Evolutionary conservation across 2,113 vertebrate species (phyloP), one percentile per base, ranked within the genome.

Genomic region (Paraplagusia blochii): DNA sequence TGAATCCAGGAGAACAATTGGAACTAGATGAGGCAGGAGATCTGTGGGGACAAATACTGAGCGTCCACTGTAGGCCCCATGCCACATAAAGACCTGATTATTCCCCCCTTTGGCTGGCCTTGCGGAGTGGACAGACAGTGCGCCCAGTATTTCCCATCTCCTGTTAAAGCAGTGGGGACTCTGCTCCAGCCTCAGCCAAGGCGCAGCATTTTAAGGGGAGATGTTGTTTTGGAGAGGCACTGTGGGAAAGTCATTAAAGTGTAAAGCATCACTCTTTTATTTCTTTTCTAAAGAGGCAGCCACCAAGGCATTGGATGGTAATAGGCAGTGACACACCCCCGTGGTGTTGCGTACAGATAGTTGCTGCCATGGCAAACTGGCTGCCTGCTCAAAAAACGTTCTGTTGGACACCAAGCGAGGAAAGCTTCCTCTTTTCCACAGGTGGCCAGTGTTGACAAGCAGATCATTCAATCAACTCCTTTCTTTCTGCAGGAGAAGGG

Each of bases 241-340:
- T 91, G 89, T 91, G 90, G 90, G 90, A 91, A 91, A 89, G 88
- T 87, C 85, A 90, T 90, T 90, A 85, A 91, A 88, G 87, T 90
- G 87, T 80, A 87, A 87, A 88, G 83, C 77, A 81, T 85, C 81
- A 51, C 83, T 55, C 81, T 76, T 87, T 88, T 84, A 65, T 81
- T 76, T 83, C 7, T 58, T 73, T n/a, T 80, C 66, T 73, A 74
- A 74, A 67, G 74, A 81, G 85, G 64, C 69, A 63, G 76, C 77
- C 69, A 63, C 61, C 29, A 63, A 74, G 77, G 66, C 55, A 8
- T 53, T 49, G 67, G 76, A 87, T 61, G 79, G 36, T 85, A 84
- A 88, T 85, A 85, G 87, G 81, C 58, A 68, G 73, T 88, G 83
- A 82, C 87, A 89, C 79, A 60, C 76, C 78, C 73, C 71, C 60